Base-by-base conservation (phyloP, 2,797 vertebrate genomes). In the Phalloptychus januarius region DNA sequence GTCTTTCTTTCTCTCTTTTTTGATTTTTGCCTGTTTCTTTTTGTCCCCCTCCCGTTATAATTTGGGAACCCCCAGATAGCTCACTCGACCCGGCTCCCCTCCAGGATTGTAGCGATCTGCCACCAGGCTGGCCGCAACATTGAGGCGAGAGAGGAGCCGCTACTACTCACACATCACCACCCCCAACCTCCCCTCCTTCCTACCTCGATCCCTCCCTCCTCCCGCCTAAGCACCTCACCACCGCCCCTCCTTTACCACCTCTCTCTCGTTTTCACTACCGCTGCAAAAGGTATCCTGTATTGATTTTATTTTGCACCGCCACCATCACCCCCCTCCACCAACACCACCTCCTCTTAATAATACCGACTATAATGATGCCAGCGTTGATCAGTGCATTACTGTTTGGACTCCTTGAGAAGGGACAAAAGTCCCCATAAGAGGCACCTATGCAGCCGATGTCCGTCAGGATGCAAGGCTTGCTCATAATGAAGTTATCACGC, bases 101-200 rank as follows among this genome's bases (percentile, higher is more conserved):
- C 95, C 95, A 93, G 93, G 94, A 93, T 93, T 94, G 91, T 93
- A 95, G 95, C 95, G 92, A 95, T 95, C 94, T 95, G 95, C 92
- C 93, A 95, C 95, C 69, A 93, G 91, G 94, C 94, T 95, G 96
- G 90, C 95, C 93, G 95, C 95, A 96, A 96, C 95, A 95, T 95
- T 95, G 95, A 96, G 91, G 94, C 95, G 92, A 94, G 92, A 94
- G 92, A 93, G 91, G 88, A 94, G 87, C 93, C 93, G 94, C 93
- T 96, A 95, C 95, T 95, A 95, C 95, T 95, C 95, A 93, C 95
- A 94, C 95, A 95, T 93, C 93, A 90, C 89, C 92, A 87, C 92
- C 92, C 92, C 86, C 90, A 63, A 77, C 92, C 90, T 86, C 84
- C 31, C 65, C 28, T 86, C 80, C 83, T 78, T 79, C 86, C 79